Conservation (phyloP, 2,888 invertebrate species). For the Lasioglossum lativentre region DNA sequence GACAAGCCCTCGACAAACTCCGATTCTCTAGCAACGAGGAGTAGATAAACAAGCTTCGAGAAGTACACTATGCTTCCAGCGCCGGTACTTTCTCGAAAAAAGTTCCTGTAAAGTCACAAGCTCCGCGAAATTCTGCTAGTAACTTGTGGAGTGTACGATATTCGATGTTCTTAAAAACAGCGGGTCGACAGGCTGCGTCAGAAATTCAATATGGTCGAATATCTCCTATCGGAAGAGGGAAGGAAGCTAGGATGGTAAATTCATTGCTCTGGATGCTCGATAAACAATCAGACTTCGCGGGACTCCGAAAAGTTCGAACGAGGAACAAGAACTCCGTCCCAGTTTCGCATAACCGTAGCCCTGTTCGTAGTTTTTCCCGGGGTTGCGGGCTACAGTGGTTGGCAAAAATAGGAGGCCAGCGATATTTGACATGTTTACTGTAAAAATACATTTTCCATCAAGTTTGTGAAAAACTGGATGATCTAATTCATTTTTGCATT, state of each 20-base stretch:
- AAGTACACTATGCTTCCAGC: neutral
- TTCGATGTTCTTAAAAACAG: neutral
- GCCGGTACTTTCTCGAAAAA: neutral
- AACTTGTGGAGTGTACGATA: neutral
- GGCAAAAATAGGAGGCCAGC: neutral
- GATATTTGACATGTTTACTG: neutral
- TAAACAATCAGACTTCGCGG: neutral
- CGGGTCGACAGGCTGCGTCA: neutral
- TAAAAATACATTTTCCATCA: neutral
- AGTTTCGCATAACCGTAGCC: neutral
- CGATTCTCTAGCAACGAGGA: neutral
- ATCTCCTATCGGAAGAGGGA: neutral
- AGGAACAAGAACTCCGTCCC: neutral
- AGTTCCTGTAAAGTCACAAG: neutral
- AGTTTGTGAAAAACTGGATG: neutral
- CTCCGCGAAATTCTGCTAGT: constrained; percentile 2
- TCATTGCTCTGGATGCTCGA: neutral
- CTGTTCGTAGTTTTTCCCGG: neutral
- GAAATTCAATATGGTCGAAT: constrained; percentile 9
- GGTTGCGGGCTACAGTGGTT: neutral
- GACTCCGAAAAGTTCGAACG: neutral
- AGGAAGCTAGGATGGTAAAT: neutral
- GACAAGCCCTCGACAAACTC: neutral
- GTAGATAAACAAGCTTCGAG: constrained; percentile 1
- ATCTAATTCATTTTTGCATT: neutral